phyloP scores from a whole-genome alignment of 2,113 vertebrate genomes.

The Microtus richardsoni region DNA sequence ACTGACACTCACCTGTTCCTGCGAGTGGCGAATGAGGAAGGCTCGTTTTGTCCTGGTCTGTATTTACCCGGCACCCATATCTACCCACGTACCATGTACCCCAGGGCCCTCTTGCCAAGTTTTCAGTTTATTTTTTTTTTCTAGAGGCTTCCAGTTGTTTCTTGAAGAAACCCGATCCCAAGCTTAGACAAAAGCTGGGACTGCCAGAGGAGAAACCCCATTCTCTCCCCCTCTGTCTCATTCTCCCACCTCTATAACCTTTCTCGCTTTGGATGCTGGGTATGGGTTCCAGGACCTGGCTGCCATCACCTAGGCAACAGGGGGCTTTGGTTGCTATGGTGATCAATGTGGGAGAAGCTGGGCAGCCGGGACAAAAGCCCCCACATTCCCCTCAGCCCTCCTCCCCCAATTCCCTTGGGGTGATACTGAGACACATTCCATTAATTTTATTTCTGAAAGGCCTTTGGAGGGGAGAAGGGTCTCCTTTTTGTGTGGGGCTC shows the following conservation, averaged over 20 bases:
- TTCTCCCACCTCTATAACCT: conserved; percentile 66
- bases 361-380: conserved; percentile 85
- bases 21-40: not conserved
- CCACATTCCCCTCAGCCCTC: conserved; percentile 19
- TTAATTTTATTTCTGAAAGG: conserved; percentile 84
- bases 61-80: not conserved
- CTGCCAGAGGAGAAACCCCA: conserved; percentile 76
- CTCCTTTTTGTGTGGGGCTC: conserved; percentile 68
- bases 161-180: conserved; percentile 83
- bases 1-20: not conserved
- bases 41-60: not conserved
- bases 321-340: conserved; percentile 85
- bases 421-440: conserved; percentile 81
- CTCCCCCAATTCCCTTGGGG: conserved; percentile 71
- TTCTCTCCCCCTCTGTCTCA: conserved; percentile 64
- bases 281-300: conserved; percentile 77
- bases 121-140: conserved; percentile 70
- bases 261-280: conserved; percentile 79
- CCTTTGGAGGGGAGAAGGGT: conserved; percentile 73
- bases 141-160: conserved; percentile 81
- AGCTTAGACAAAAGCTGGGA: conserved; percentile 71
- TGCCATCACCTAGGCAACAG: conserved; percentile 87
- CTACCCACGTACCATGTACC: not conserved
- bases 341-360: conserved; percentile 85
- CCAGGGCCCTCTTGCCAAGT: conserved; percentile 60